phyloP scores from a whole-genome alignment of 2,888 invertebrate genomes.

The Macroteleia sp. region DNA sequence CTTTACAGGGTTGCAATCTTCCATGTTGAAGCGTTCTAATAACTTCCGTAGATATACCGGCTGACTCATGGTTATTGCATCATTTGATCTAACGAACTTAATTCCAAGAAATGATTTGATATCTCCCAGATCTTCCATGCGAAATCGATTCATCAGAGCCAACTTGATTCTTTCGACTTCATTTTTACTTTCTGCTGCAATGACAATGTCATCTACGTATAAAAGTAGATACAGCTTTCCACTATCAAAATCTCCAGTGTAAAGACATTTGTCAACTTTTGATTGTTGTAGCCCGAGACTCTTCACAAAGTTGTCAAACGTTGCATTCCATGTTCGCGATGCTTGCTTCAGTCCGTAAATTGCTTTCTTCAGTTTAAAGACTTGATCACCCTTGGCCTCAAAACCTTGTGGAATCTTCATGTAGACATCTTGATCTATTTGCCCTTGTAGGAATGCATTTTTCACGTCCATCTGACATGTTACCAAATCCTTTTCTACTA shows the following conservation, averaged over 20 bases:
- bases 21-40: conserved; percentile 68
- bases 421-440: conserved; percentile 68
- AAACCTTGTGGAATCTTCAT: conserved; percentile 58
- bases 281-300: conserved; percentile 44
- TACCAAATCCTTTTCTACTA: neutral
- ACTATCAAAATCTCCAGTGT: neutral
- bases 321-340: conserved; percentile 70
- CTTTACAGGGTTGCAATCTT: conserved; percentile 64
- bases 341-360: conserved; percentile 75
- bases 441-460: conserved; percentile 73
- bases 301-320: conserved; percentile 63
- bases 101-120: conserved; percentile 69
- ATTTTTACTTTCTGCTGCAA: conserved; percentile 12
- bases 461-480: conserved; percentile 75
- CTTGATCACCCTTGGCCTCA: conserved; percentile 7
- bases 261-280: conserved; percentile 17
- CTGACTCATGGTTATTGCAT: conserved; percentile 61
- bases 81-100: conserved; percentile 57
- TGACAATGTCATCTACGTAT: conserved; percentile 29
- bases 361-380: conserved; percentile 68
- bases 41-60: conserved; percentile 65
- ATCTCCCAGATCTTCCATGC: conserved; percentile 71
- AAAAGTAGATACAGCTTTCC: neutral
- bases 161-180: conserved; percentile 62
- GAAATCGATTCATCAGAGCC: conserved; percentile 64